Evolutionary conservation across 1,140 invertebrate genomes (phyloP).

Genomic region (Leucophenga varia): DNA sequence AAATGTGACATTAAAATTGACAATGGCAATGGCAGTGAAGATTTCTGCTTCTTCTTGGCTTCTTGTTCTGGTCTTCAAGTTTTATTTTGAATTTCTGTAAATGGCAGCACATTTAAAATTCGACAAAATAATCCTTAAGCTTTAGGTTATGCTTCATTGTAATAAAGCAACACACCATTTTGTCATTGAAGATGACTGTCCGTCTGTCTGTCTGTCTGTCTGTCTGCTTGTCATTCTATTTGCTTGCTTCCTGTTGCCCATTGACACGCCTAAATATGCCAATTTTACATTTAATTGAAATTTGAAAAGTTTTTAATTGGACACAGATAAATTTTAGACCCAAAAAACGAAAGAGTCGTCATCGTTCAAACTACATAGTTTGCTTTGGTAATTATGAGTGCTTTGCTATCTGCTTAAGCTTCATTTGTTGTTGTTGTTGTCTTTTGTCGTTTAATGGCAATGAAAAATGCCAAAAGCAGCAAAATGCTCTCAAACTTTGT

Average conservation of each 20-base stretch:
- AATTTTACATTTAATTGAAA: slow-evolving; percentile 53
- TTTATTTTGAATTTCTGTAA: slow-evolving; percentile 46
- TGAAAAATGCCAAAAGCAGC: no score
- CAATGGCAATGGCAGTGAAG: no score
- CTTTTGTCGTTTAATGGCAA: no score
- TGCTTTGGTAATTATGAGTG: no score
- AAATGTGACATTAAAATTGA: slow-evolving; percentile 4
- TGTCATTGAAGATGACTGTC: slow-evolving; percentile 2
- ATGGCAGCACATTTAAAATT: slow-evolving; percentile 53
- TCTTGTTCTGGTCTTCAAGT: no score
- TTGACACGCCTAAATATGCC: slow-evolving; percentile 49
- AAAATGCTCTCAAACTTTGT: no score
- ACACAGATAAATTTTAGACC: slow-evolving; percentile 43
- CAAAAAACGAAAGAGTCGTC: no score
- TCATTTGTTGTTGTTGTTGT: no score
- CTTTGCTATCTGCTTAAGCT: no score
- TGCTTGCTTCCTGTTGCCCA: background rate
- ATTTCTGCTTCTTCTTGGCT: no score
- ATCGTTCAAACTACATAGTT: no score
- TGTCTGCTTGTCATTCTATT: slow-evolving; percentile 1
- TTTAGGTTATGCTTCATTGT: slow-evolving; percentile 36
- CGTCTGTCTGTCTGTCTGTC: background rate
- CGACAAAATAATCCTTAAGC: slow-evolving; percentile 50
- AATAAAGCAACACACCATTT: slow-evolving; percentile 15
- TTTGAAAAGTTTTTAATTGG: slow-evolving; percentile 55